These are phyloP conservation scores for Cryptus viduatorius DNA, from an alignment of 2,888 invertebrate genomes.

Conservation along the genomic window DNA sequence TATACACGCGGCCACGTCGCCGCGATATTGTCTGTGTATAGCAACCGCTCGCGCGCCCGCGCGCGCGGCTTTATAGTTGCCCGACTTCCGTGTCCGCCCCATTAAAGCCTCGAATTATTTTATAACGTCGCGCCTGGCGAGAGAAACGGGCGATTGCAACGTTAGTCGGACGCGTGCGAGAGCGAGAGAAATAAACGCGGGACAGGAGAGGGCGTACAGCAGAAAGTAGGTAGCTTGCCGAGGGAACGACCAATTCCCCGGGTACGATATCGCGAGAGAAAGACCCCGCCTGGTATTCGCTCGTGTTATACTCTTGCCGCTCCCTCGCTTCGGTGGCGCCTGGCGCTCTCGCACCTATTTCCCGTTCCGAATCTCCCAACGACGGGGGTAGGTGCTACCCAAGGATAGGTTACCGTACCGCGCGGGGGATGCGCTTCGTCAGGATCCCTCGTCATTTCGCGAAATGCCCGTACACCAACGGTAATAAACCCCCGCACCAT, in stretches of 20 bases:
- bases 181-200: slow-evolving; percentile 6
- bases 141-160: slow-evolving; percentile 30
- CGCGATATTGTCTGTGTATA: slow-evolving; percentile 69
- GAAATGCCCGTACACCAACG: slow-evolving; percentile 64
- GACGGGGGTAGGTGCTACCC: slow-evolving; percentile 21
- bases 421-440: slow-evolving; percentile 57
- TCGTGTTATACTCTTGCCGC: slow-evolving; percentile 46
- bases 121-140: slow-evolving; percentile 66
- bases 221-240: slow-evolving; percentile 54
- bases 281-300: slow-evolving; percentile 47
- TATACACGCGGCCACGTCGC: slow-evolving; percentile 46
- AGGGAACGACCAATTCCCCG: slow-evolving; percentile 68
- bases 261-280: slow-evolving; percentile 63
- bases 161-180: slow-evolving; percentile 16
- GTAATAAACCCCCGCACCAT: slow-evolving; percentile 64
- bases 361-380: neutral
- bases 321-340: slow-evolving; percentile 58
- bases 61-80: slow-evolving; percentile 69
- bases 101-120: slow-evolving; percentile 73
- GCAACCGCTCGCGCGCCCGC: slow-evolving; percentile 35
- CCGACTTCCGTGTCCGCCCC: slow-evolving; percentile 71
- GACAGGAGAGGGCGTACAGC: slow-evolving; percentile 16
- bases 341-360: slow-evolving; percentile 36
- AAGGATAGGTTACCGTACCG: slow-evolving; percentile 38
- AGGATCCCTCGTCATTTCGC: slow-evolving; percentile 69